Evolutionary conservation across 2,888 invertebrate genomes (phyloP), one percentile per base, ranked within the genome.

Genomic region (Diarsia brunnea): DNA sequence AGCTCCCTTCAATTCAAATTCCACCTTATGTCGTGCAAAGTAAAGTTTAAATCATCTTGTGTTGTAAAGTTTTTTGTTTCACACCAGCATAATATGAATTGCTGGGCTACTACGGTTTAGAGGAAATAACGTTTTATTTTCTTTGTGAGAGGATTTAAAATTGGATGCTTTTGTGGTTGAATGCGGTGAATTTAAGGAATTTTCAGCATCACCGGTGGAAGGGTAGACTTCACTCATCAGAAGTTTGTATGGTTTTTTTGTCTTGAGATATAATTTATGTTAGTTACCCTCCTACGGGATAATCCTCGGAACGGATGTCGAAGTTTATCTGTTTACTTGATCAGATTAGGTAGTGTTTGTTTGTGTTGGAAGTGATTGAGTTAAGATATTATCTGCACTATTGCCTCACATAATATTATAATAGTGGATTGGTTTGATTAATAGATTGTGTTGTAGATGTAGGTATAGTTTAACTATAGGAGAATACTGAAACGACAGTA

Each of bases 141-240:
- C 38, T 64, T 66, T 72, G 53, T 19, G 11, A 19, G 12, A 86
- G 69, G 73, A 78, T 67, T 76, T 65, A 66, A 47, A 78, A 73
- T 81, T 58, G n/a, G 10, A 38, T 79, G 80, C 12, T n/a, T n/a
- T 58, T 77, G 11, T 31, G 84, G 75, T 77, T 78, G 77, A 80
- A 77, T 82, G 77, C 51, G 71, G 79, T 76, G 73, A 82, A 84
- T 85, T 81, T 78, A 75, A 82, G 79, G 82, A 87, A 89, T 84
- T 81, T 68, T 14, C 43, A 69, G 67, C 74, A 65, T 81, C 84
- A 82, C 73, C 68, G 53, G 45, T 43, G 31, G 70, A 76, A 79
- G 75, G 81, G 79, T 88, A 75, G 69, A 79, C 65, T 86, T 82
- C 71, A 82, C 78, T 81, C 76, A 71, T 69, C 75, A 74, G 38